phyloP scores from a whole-genome alignment of 2,113 vertebrate genomes.

The Crotalus viridis region DNA sequence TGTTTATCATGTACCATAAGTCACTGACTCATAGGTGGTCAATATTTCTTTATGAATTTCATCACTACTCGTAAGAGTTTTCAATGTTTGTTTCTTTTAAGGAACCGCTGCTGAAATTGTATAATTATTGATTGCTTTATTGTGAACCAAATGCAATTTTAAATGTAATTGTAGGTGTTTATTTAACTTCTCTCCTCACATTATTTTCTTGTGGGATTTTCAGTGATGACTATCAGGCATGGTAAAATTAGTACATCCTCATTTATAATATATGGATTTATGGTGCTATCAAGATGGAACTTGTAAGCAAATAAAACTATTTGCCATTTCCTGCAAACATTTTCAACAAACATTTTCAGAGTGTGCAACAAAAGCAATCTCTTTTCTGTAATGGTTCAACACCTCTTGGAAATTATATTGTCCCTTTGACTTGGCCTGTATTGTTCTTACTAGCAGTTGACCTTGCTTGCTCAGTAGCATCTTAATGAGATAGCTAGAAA shows the following conservation, averaged over 20 bases:
- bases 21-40: conserved; percentile 57
- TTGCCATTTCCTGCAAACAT: background rate
- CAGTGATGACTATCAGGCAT: background rate
- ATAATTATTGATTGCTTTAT: conserved; percentile 67
- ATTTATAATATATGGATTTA: background rate
- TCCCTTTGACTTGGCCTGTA: background rate
- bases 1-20: conserved; percentile 50
- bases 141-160: conserved; percentile 57
- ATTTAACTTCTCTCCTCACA: background rate
- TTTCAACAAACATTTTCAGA: background rate
- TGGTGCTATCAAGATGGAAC: background rate
- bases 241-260: conserved; percentile 1
- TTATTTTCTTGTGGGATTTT: conserved; percentile 9
- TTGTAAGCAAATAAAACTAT: background rate
- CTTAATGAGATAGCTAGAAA: background rate
- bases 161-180: conserved; percentile 42
- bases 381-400: background rate
- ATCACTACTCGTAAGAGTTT: conserved; percentile 62
- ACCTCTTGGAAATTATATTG: background rate
- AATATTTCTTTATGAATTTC: conserved; percentile 64
- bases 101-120: conserved; percentile 58
- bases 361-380: background rate
- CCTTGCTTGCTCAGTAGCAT: background rate
- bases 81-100: conserved; percentile 73
- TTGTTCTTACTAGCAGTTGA: background rate